phyloP scores from a whole-genome alignment of 2,888 invertebrate species.

The Oligia latruncula region DNA sequence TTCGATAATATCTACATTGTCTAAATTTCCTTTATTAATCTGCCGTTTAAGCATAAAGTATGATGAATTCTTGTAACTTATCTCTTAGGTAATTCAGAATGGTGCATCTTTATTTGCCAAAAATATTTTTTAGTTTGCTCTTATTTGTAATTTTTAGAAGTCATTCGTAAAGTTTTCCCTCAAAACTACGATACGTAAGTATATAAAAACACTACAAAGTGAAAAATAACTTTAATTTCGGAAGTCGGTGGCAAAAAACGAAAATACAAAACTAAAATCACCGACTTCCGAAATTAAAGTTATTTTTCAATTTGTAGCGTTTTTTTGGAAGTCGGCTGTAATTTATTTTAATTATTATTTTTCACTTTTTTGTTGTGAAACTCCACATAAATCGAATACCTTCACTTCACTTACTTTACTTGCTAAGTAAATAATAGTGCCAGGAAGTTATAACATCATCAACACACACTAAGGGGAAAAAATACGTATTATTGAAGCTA shows the following conservation, averaged over 20 bases:
- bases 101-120: background rate
- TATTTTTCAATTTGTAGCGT: background rate
- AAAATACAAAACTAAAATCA: background rate
- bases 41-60: background rate
- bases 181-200: background rate
- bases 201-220: background rate
- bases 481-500: too few relatives aligned
- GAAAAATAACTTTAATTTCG: background rate
- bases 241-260: background rate
- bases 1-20: constrained; percentile 1
- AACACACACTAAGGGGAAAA: too few relatives aligned
- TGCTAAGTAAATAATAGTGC: background rate
- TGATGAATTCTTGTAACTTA: background rate
- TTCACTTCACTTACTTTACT: too few relatives aligned
- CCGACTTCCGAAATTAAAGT: background rate
- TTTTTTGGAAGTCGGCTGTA: too few relatives aligned
- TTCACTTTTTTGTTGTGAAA: background rate
- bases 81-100: background rate
- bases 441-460: background rate
- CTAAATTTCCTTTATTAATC: background rate
- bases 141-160: background rate
- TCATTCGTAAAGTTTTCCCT: background rate
- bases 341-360: background rate
- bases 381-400: too few relatives aligned
- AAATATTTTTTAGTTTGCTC: background rate